Percentiles rank a stretch among this genome's conserved stretches.
Conservation (phyloP, 2,113 vertebrate genomes). For the Fulmarus glacialis region DNA sequence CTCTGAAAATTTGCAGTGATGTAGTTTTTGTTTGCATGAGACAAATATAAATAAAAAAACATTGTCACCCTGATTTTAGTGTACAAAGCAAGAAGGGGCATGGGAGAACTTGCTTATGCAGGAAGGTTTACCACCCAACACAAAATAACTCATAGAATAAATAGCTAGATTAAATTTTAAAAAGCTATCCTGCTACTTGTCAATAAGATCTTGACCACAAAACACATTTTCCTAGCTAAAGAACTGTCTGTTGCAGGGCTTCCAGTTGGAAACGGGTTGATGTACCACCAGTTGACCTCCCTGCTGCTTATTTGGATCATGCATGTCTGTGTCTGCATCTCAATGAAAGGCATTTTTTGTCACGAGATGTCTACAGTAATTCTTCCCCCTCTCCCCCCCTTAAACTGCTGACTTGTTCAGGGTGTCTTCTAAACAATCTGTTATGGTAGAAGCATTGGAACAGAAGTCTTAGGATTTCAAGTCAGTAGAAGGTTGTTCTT, state of each 20-base stretch:
- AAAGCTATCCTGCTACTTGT: neutral
- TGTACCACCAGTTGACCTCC: neutral
- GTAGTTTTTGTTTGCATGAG: neutral
- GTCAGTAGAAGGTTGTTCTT: neutral
- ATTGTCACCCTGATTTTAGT: neutral
- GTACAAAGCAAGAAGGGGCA: neutral
- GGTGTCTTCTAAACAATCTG: neutral
- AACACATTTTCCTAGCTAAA: neutral
- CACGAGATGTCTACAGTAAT: conserved; percentile 1
- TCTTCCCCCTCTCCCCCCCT: neutral
- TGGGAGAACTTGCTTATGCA: neutral
- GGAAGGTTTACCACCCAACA: neutral
- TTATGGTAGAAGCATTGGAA: neutral
- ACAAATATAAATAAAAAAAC: neutral
- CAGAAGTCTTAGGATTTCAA: neutral
- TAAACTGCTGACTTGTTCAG: neutral
- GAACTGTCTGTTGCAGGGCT: neutral
- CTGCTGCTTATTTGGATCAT: conserved; percentile 9
- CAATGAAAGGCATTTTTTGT: neutral
- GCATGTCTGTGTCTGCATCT: neutral
- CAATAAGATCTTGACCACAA: neutral
- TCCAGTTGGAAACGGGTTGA: neutral
- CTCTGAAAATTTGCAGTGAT: neutral
- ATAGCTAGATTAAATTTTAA: neutral
- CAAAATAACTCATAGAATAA: neutral